phyloP scores from a whole-genome alignment of 2,113 vertebrate genomes.

The Atractosteus spatula region DNA sequence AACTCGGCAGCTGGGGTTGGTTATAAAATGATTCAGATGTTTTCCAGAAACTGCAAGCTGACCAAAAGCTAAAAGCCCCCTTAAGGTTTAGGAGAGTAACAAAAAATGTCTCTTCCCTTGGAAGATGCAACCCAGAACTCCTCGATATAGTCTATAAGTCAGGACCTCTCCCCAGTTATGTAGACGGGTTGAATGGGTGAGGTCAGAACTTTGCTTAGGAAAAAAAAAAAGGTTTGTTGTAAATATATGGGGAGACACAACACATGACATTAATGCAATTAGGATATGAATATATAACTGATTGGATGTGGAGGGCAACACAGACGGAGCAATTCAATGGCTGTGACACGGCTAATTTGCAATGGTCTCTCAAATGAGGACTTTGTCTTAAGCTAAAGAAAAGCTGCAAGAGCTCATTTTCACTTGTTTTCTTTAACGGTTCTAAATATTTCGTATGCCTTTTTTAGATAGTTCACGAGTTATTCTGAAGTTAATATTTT shows the following conservation, averaged over 20 bases:
- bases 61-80: conserved; percentile 71
- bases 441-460: too few species aligned
- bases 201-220: conserved; percentile 53
- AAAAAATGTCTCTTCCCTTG: conserved; percentile 58
- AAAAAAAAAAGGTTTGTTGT: conserved; percentile 42
- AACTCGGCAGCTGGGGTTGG: conserved; percentile 73
- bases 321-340: conserved; percentile 48
- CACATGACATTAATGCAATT: conserved; percentile 63
- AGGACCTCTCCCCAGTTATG: conserved; percentile 64
- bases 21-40: conserved; percentile 89
- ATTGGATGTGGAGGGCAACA: conserved; percentile 41
- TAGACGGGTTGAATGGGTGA: conserved; percentile 70
- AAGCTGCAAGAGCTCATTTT: conserved; percentile 9
- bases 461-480: too few species aligned
- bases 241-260: conserved; percentile 50
- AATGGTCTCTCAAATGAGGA: conserved; percentile 34
- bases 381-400: neutral
- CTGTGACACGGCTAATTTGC: conserved; percentile 33
- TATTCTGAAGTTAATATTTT: too few species aligned
- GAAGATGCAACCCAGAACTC: conserved; percentile 62
- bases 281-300: conserved; percentile 56
- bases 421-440: neutral
- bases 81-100: conserved; percentile 69
- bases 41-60: conserved; percentile 79
- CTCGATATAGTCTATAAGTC: conserved; percentile 28